Evolutionary conservation across 2,797 vertebrate genomes (phyloP).

Genomic region (Schizothorax lantsangensis): DNA sequence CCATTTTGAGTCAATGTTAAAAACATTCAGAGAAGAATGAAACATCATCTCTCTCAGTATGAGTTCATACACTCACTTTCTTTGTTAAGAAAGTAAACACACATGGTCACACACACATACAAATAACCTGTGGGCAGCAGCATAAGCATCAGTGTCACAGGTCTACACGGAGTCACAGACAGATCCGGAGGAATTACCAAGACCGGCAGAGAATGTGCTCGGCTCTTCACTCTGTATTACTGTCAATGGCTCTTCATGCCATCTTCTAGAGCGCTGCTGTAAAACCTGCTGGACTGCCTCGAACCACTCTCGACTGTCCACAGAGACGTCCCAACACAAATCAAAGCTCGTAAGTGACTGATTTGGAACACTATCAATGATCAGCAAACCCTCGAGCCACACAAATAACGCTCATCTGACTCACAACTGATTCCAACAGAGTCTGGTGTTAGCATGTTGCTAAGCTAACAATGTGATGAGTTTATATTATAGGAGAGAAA

Average conservation of each 20-base stretch:
- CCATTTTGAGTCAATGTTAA: neutral
- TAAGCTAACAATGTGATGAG: neutral
- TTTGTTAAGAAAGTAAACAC: neutral
- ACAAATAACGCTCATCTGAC: neutral
- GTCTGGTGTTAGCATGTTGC: neutral
- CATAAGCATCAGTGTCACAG: slow-evolving; percentile 42
- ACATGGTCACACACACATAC: slow-evolving; percentile 1
- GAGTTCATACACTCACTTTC: neutral
- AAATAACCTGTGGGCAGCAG: slow-evolving; percentile 1
- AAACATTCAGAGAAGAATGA: neutral
- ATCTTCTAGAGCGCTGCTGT: neutral
- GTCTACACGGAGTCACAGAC: slow-evolving; percentile 25
- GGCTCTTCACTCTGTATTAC: slow-evolving; percentile 35
- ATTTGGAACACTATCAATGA: neutral
- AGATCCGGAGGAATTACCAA: slow-evolving; percentile 38
- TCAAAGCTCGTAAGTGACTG: neutral
- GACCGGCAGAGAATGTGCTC: slow-evolving; percentile 35
- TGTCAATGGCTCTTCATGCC: slow-evolving; percentile 24
- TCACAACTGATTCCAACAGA: neutral
- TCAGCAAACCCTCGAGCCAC: neutral
- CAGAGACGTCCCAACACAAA: neutral
- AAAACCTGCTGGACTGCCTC: neutral
- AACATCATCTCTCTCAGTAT: neutral
- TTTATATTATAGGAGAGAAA: neutral
- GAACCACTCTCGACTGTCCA: neutral